Conservation (phyloP, 2,888 invertebrate species). For the Drosophila macrothrix region DNA sequence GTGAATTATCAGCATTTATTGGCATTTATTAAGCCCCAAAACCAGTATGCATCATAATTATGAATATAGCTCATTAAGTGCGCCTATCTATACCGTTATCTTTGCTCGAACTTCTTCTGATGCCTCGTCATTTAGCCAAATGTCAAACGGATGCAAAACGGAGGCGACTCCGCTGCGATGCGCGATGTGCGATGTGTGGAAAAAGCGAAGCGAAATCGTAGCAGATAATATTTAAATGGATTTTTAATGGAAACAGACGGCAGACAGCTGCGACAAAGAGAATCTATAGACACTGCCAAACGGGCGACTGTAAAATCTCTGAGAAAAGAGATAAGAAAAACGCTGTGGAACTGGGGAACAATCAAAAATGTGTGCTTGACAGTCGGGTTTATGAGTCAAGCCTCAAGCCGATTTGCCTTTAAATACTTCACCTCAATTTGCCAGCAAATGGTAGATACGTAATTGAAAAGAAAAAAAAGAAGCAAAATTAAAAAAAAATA, state of each 20-base stretch:
- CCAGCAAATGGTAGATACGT: conserved; percentile 53
- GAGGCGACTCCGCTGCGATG: background rate
- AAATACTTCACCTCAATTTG: conserved; percentile 70
- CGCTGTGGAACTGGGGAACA: background rate
- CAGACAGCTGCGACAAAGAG: conserved; percentile 31
- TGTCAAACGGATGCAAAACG: conserved; percentile 63
- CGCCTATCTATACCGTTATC: conserved; percentile 12
- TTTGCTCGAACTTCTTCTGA: conserved; percentile 21
- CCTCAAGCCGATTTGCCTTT: conserved; percentile 63
- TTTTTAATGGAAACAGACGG: conserved; percentile 73
- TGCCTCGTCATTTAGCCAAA: conserved; percentile 66
- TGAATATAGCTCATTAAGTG: conserved; percentile 39
- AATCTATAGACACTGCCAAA: background rate
- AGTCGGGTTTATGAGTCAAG: conserved; percentile 48
- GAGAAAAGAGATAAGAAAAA: conserved; percentile 51
- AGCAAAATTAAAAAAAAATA: conserved; percentile 1
- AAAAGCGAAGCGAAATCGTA: conserved; percentile 46
- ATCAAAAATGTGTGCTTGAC: conserved; percentile 30
- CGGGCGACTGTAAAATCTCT: conserved; percentile 44
- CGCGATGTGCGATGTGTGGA: conserved; percentile 18
- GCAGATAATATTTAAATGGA: conserved; percentile 73
- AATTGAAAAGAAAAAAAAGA: conserved; percentile 31
- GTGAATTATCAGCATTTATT: conserved; percentile 26
- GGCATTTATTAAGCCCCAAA: background rate
- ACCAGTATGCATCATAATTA: conserved; percentile 2